Evolutionary conservation across 2,113 vertebrate species (phyloP), one percentile per base, ranked within the genome.

Genomic region (Octodon degus): DNA sequence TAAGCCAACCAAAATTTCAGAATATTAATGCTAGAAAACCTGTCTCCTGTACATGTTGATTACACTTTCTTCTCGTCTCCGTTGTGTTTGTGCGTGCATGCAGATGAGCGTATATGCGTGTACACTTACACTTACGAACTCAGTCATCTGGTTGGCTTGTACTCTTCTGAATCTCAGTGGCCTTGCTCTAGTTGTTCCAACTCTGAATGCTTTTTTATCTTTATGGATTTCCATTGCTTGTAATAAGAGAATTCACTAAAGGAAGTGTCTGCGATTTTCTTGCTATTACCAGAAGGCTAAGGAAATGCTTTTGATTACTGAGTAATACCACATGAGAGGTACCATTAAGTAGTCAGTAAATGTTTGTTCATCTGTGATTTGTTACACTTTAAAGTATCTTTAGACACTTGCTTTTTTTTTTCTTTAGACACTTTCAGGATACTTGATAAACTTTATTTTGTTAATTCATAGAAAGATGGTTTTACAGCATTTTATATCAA

Each of bases 271-370:
- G 6, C 77, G 37, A 55, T 88, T 85, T 91, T 90, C 77, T 93
- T 94, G 40, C 32, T 82, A 86, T 24, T 34, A 68, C 85, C 74
- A 92, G 27, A 82, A 94, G 40, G 40, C n/a, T 90, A 89, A 94
- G 53, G n/a, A 97, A 93, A 85, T 91, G 47, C 37, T 81, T 96
- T 88, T 97, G 88, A 81, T 95, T 83, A 95, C 43, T 77, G 53
- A 92, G 80, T 96, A 60, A 17, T 27, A 63, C 32, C 20, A 76
- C 40, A 65, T n/a, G 2, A 91, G 77, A 70, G 14, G 40, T 89
- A 89, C 47, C 55, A 40, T 88, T 95, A 82, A 86, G 14, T 76
- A 77, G 12, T 67, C n/a, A 90, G 14, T 80, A 89, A 89, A 32
- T 83, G 68, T 43, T 97, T 92, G 47, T 50, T 92, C 62, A 92